A percentile compares a stretch with the other conserved stretches of the same genome.
Evolutionary conservation across 2,113 vertebrate genomes (phyloP).

Genomic region (Myanophis thanlyinensis): DNA sequence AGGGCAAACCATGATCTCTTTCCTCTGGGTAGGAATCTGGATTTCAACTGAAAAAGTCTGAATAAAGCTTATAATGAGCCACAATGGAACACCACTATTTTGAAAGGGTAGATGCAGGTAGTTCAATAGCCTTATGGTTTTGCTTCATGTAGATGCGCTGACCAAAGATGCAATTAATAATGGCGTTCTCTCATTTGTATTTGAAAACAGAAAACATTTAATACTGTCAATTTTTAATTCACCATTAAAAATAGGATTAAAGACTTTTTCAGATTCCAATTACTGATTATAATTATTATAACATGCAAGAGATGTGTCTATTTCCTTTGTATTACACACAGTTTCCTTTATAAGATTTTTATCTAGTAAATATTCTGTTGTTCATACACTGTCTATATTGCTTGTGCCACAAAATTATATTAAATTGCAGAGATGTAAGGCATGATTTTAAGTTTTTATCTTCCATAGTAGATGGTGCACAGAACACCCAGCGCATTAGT

Average conservation of each 20-base stretch:
- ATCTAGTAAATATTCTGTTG: neutral
- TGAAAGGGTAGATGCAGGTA: neutral
- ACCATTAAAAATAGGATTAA: neutral
- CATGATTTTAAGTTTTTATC: neutral
- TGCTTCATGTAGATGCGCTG: neutral
- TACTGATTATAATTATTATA: neutral
- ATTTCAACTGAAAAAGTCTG: neutral
- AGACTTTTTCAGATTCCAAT: neutral
- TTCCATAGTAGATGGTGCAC: neutral
- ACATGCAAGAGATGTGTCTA: neutral
- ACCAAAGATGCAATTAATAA: neutral
- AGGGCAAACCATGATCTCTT: neutral
- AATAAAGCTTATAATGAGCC: neutral
- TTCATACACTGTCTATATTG: neutral
- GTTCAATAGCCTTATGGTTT: neutral
- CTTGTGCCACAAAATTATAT: neutral
- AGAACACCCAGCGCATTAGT: neutral
- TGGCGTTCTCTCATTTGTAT: neutral
- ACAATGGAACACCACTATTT: neutral
- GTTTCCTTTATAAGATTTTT: neutral
- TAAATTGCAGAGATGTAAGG: neutral
- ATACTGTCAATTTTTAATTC: slow-evolving; percentile 15
- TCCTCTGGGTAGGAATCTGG: neutral
- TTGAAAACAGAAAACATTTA: neutral
- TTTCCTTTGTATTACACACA: neutral